Evolutionary conservation across 2,113 vertebrate species (phyloP).

Genomic region (Lontra canadensis): DNA sequence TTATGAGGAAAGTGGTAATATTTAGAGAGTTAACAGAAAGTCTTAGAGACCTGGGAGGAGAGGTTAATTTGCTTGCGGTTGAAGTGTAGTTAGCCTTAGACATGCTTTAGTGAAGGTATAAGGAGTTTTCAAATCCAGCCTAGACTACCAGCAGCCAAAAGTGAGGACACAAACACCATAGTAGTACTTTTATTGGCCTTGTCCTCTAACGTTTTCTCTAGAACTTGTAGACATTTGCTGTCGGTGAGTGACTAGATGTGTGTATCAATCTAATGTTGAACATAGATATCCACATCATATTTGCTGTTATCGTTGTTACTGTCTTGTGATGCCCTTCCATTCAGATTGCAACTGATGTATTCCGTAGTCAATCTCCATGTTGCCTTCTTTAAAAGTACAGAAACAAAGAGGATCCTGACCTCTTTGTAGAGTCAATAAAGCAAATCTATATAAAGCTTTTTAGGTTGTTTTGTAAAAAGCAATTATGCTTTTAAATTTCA

Average conservation of each 20-base stretch:
- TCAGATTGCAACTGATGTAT: neutral
- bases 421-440: constrained; percentile 16
- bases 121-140: neutral
- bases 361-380: neutral
- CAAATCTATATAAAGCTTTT: constrained; percentile 26
- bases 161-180: neutral
- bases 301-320: neutral
- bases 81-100: neutral
- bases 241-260: neutral
- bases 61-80: neutral
- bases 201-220: neutral
- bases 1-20: neutral
- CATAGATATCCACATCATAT: neutral
- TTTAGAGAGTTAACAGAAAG: neutral
- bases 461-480: neutral
- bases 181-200: neutral
- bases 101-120: neutral
- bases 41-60: neutral
- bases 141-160: neutral
- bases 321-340: neutral
- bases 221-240: neutral
- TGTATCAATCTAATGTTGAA: neutral
- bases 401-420: neutral
- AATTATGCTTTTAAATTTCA: constrained; percentile 18
- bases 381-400: neutral